A percentile compares a stretch with the other conserved stretches of the same genome.
Conservation (phyloP, 2,797 vertebrate species). For the Pelodytes ibericus region DNA sequence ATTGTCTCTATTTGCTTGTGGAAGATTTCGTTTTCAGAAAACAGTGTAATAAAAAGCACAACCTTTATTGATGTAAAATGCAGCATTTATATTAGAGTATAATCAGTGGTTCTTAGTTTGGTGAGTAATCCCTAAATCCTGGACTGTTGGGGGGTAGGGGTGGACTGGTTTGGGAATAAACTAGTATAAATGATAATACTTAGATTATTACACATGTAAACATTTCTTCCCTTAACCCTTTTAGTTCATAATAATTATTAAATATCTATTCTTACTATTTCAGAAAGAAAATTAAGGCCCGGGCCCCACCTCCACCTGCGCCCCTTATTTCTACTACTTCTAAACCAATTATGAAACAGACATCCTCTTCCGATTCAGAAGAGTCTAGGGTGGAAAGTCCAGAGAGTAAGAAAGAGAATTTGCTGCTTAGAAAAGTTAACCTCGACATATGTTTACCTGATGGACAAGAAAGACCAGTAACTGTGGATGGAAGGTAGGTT, state of each 20-base stretch:
- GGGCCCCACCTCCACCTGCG: slow-evolving; percentile 78
- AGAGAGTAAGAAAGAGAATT: slow-evolving; percentile 80
- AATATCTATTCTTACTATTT: background rate
- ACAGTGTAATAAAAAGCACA: too few relatives aligned
- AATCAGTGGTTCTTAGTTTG: too few relatives aligned
- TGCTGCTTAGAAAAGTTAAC: slow-evolving; percentile 73
- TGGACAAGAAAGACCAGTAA: slow-evolving; percentile 75
- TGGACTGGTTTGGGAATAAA: too few relatives aligned
- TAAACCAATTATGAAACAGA: slow-evolving; percentile 71
- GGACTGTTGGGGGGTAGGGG: too few relatives aligned
- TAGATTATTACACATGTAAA: too few relatives aligned
- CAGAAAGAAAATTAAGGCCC: slow-evolving; percentile 87
- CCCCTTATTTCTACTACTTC: slow-evolving; percentile 73
- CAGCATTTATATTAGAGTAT: too few relatives aligned
- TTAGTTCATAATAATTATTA: background rate
- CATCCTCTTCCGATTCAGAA: slow-evolving; percentile 62
- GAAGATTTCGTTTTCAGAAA: too few relatives aligned
- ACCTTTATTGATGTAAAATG: too few relatives aligned
- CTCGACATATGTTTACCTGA: slow-evolving; percentile 80
- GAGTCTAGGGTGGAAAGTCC: slow-evolving; percentile 64
- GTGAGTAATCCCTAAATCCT: too few relatives aligned
- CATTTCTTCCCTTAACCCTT: too few relatives aligned
- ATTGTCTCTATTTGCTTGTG: too few relatives aligned
- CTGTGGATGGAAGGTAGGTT: slow-evolving; percentile 85
- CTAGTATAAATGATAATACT: too few relatives aligned